Base-by-base conservation (phyloP, 2,113 vertebrate genomes). In the Oenanthe oenanthe region DNA sequence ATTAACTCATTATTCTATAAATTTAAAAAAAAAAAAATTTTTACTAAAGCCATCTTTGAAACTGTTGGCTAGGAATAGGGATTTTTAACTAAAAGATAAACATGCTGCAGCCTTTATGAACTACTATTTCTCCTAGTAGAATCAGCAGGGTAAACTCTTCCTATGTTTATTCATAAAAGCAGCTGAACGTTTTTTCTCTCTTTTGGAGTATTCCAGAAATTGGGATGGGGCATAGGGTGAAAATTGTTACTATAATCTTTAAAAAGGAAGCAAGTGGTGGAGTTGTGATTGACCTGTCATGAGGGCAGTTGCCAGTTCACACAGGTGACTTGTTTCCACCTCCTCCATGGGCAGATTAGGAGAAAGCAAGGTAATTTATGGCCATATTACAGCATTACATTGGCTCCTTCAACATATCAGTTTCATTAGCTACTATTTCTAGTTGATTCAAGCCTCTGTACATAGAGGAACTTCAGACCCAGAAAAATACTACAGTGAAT, bases 401-500 rank as follows among this genome's bases (percentile, higher is more conserved):
- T 80, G 85, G 5, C 7, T 63, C 3, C 34, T 67, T 90, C 28
- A 72, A 13, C 5, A 17, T 5, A 4, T 3, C 36, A 14, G 4
- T 80, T 80, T 84, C 4, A 34, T 57, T 60, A 54, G 7, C 25
- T 85, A 32, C 16, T 81, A n/a, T 29, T 80, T 83, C 21, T 50
- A 58, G 6, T 17, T 87, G 48, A 29, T 84, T 45, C 31, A 77
- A 29, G 6, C 22, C 34, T 42, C 9, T 12, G 36, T 18, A 82
- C 5, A 11, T 15, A 29, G 8, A 38, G 48, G 29, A 74, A 12
- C 6, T 68, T 17, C 24, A 53, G 28, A 17, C 7, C 25, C 45
- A 74, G 56, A 81, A 89, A 70, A 3, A 13, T 8, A 5, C 2
- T 58, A 7, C 0, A 0, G 6, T 43, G n/a, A 53, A 15, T 56